Evolutionary conservation across 2,888 invertebrate species (phyloP).

Genomic region (Eupithecia subumbrata): DNA sequence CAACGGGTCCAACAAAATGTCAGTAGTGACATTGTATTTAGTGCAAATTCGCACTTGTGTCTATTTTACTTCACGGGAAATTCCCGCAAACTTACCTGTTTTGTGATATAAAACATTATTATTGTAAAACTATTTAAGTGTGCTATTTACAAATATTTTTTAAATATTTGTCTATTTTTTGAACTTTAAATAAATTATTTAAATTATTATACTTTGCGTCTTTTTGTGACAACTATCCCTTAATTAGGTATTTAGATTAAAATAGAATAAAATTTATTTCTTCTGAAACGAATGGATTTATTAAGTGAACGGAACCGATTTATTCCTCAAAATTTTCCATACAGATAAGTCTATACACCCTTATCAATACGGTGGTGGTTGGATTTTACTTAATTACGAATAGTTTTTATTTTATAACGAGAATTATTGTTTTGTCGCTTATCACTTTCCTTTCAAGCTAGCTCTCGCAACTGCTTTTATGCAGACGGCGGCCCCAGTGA

Average conservation of each 20-base stretch:
- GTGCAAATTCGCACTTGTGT: background rate
- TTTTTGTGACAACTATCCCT: conserved; percentile 26
- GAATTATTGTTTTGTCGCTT: no score
- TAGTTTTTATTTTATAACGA: no score
- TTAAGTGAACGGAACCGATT: no score
- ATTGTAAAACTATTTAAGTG: conserved; percentile 46
- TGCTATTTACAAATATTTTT: conserved; percentile 43
- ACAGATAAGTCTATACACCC: no score
- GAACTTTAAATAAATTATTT: conserved; percentile 75
- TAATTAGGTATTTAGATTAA: no score
- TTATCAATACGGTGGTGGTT: no score
- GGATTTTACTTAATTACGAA: no score
- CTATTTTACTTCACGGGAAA: conserved; percentile 25
- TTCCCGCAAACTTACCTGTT: conserved; percentile 51
- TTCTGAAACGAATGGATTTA: background rate
- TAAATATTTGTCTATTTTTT: conserved; percentile 56
- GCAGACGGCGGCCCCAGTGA: no score
- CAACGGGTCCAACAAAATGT: background rate
- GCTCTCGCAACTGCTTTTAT: no score
- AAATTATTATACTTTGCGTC: conserved; percentile 51
- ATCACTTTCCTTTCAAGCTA: no score
- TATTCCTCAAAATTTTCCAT: no score
- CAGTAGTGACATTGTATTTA: background rate
- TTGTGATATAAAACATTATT: conserved; percentile 57
- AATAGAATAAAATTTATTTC: background rate